Evolutionary conservation across 92 coral and sea anemone species (phyloP), one percentile per base, ranked within the genome.

Genomic region (Isaurus tuberculatus): DNA sequence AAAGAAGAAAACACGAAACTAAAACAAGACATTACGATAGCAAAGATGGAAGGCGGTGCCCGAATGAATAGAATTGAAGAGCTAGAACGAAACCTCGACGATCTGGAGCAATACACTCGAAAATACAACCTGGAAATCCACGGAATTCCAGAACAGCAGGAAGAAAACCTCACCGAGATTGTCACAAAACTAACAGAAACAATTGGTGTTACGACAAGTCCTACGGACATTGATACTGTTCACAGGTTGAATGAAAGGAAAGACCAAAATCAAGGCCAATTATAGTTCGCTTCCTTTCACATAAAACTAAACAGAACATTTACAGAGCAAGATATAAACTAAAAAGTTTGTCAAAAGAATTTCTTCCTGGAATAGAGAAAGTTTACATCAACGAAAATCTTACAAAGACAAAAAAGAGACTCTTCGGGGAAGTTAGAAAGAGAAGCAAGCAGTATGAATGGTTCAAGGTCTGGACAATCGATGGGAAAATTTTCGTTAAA

Each of bases 321-420:
- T 63, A 19, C 22, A 63, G 28, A 63, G 22, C 68, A 4, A 23
- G 68, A 5, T 28, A 20, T 19, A 63, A 63, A 22, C 20, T 63
- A 28, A 63, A 63, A 63, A 19, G 27, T 28, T 23, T 63, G 10
- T 19, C 22, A 28, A 63, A 63, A 63, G 68, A 63, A 28, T 28
- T 19, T 23, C 0, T 63, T 29, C 0, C 22, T 0, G 68, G 68
- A 23, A 28, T 29, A 15, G 14, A 63, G 68, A 28, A 9, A 19
- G 30, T 63, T 63, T 63, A 63, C 27, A 63, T 63, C 30, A 63
- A 63, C 30, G 68, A 63, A 63, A 63, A 63, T 1, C 30, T 63
- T 11, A 63, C 25, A 19, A 23, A 28, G 28, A 28, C 68, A 37
- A 37, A 37, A 63, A 63, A 63, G 68, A 31, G 36, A 26, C 3